phyloP scores from a whole-genome alignment of 2,888 invertebrate genomes.

The Acrocyrtus sp. region DNA sequence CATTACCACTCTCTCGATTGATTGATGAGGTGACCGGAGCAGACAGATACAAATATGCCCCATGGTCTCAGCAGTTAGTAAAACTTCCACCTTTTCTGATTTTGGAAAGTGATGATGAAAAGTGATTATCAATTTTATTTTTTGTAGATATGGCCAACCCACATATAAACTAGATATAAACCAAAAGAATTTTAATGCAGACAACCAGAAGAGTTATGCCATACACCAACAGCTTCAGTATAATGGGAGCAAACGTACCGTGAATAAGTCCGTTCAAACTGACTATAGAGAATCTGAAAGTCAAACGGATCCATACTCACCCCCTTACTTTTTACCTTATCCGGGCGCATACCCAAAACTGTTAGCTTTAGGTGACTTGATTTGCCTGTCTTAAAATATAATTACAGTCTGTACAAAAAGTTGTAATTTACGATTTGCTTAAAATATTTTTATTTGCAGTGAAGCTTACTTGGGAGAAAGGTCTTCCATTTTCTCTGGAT shows the following conservation, averaged over 20 bases:
- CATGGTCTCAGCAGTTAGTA: too few species aligned
- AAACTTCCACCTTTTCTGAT: too few species aligned
- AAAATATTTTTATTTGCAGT: too few species aligned
- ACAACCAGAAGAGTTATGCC: slow-evolving; percentile 23
- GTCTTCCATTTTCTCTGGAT: slow-evolving; percentile 73
- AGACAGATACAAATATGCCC: slow-evolving; percentile 58
- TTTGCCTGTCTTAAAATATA: background rate
- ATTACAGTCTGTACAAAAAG: background rate
- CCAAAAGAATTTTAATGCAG: slow-evolving; percentile 18
- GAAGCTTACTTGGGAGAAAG: slow-evolving; percentile 73
- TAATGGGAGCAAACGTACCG: slow-evolving; percentile 14
- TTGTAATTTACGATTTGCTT: background rate
- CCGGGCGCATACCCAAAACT: slow-evolving; percentile 73
- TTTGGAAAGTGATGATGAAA: slow-evolving; percentile 33
- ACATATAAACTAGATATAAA: slow-evolving; percentile 24
- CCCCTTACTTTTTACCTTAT: slow-evolving; percentile 70
- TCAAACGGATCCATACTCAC: slow-evolving; percentile 83
- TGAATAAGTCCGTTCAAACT: slow-evolving; percentile 73
- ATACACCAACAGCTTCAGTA: background rate
- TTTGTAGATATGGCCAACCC: slow-evolving; percentile 31
- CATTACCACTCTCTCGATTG: slow-evolving; percentile 24
- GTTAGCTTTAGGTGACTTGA: slow-evolving; percentile 69
- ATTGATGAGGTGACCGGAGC: slow-evolving; percentile 57
- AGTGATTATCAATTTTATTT: background rate
- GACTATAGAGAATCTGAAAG: slow-evolving; percentile 79